Evolutionary conservation across 2,113 vertebrate genomes (phyloP), one percentile per base, ranked within the genome.

Genomic region (Etheostoma spectabile): DNA sequence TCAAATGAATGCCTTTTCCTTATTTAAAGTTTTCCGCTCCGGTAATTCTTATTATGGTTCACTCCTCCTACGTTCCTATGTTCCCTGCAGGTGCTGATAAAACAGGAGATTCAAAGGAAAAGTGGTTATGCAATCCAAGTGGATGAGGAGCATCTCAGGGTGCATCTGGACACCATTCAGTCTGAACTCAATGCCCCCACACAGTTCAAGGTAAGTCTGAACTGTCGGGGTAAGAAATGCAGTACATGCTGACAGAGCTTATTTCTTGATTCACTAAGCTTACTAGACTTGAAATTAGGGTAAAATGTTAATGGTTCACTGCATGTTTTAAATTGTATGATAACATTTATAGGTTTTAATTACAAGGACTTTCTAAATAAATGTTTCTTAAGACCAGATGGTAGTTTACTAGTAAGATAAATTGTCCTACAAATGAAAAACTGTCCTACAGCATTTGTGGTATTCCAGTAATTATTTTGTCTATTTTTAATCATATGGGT

Each of bases 41-140:
- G 13, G 16, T 52, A 18, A 46, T 51, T 46, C 46, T 60, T 18
- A 0, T 38, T 22, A 24, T 55, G 19, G 73, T 53, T 24, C 27
- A 7, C 51, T 64, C 30, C 19, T 69, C 74, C 38, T 21, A 18
- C 4, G 8, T 38, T 21, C 4, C 14, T 49, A 11, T 83, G 80
- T 76, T 79, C 18, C 67, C 84, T 61, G 5, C 83, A 99, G 98
- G 97, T 99, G 56, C 91, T 99, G 75, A 99, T 99, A 83, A 99
- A 98, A 86, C 98, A 99, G 87, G 98, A 99, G 90, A 99, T 99
- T 86, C 98, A 99, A 74, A 96, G 98, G 85, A 99, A 99, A 89
- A 98, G 97, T 0, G 98, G 98, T 2, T 99, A 99, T 0, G 98
- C 98, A 11, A 98, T 99, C 85, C 98, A 99, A 77, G 97, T 98